Conservation (phyloP, 2,113 vertebrate genomes). For the Morone saxatilis region DNA sequence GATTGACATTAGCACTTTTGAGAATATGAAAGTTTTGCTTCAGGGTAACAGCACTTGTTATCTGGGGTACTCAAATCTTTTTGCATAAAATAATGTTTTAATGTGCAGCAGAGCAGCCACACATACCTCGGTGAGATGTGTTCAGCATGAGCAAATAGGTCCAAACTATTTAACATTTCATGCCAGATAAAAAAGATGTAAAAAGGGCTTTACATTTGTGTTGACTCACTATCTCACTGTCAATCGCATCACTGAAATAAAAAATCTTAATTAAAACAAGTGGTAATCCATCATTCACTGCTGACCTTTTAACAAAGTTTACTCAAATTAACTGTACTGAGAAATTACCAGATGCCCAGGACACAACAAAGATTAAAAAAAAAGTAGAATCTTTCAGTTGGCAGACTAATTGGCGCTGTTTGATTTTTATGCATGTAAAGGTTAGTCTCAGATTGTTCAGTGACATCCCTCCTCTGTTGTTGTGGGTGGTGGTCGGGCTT, state of each 20-base stretch:
- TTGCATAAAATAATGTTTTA: constrained; percentile 24
- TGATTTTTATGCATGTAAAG: constrained; percentile 47
- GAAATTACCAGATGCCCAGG: constrained; percentile 53
- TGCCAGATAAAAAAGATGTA: constrained; percentile 12
- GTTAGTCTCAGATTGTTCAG: constrained; percentile 21
- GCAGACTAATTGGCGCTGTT: constrained; percentile 58
- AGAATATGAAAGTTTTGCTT: constrained; percentile 44
- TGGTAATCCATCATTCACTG: constrained; percentile 72
- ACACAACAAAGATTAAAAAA: constrained; percentile 30
- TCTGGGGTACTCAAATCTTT: neutral
- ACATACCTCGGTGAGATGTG: constrained; percentile 24
- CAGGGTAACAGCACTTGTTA: constrained; percentile 14
- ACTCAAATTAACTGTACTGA: constrained; percentile 68
- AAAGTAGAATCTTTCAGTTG: constrained; percentile 23
- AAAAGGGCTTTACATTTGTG: constrained; percentile 25
- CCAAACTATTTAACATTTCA: neutral
- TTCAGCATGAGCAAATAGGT: constrained; percentile 36
- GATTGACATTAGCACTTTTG: constrained; percentile 42
- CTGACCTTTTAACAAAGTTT: constrained; percentile 79
- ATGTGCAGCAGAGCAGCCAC: constrained; percentile 26
- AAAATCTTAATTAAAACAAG: constrained; percentile 65
- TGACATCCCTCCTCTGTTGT: neutral
- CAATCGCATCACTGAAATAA: constrained; percentile 41
- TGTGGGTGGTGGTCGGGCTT: neutral
- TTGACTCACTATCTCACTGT: constrained; percentile 43